A percentile compares a stretch with the other conserved stretches of the same genome.
phyloP scores from a whole-genome alignment of 2,113 vertebrate species.

The Leucopternis melanops region DNA sequence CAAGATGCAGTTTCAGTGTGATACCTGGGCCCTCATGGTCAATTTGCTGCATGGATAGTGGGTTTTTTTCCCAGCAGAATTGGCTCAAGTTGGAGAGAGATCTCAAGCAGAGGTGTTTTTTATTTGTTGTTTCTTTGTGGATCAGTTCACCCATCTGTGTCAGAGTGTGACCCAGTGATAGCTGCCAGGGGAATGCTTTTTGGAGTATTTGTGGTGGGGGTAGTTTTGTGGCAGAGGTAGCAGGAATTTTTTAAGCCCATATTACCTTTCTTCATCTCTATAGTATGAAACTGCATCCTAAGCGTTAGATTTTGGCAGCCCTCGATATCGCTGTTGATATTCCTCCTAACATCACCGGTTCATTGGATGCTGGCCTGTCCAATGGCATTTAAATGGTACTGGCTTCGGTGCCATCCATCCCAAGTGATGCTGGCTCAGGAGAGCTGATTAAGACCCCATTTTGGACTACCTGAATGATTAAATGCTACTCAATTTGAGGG shows the following conservation, averaged over 20 bases:
- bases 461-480: not conserved
- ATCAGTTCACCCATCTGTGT: not conserved
- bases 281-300: not conserved
- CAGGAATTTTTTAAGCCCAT: not conserved
- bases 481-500: not conserved
- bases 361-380: not conserved
- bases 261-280: not conserved
- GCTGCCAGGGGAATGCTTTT: not conserved
- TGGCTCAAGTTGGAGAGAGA: not conserved
- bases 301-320: not conserved
- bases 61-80: not conserved
- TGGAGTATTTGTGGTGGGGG: accelerated
- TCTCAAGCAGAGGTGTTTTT: not conserved
- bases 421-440: not conserved
- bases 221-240: not conserved
- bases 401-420: not conserved
- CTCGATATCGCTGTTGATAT: not conserved
- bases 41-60: not conserved
- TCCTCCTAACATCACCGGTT: accelerated
- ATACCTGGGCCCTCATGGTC: not conserved
- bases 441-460: not conserved
- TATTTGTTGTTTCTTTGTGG: not conserved
- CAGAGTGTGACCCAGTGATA: not conserved
- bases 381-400: not conserved
- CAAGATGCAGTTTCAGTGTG: not conserved